Conservation (phyloP, 1,140 invertebrate species). For the Plodia interpunctella region DNA sequence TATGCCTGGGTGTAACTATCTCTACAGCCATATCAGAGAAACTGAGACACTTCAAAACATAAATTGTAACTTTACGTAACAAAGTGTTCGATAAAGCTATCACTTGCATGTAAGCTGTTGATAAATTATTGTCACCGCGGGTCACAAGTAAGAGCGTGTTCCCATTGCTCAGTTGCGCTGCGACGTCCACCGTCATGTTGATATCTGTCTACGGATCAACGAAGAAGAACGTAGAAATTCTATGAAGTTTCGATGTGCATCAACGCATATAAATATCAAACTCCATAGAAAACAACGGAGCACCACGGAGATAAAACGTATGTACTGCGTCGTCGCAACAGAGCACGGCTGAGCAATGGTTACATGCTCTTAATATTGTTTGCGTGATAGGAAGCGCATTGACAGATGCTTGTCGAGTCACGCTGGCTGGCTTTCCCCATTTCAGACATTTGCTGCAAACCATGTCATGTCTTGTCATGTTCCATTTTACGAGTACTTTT, state of each 20-base stretch:
- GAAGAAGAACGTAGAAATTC: too few relatives aligned
- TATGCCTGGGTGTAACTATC: too few relatives aligned
- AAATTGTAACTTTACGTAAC: background rate
- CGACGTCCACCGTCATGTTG: too few relatives aligned
- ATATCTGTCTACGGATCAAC: too few relatives aligned
- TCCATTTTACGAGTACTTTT: background rate
- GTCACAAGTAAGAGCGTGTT: too few relatives aligned
- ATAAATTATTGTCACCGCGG: slow-evolving; percentile 11
- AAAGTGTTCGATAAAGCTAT: background rate
- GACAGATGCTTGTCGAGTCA: slow-evolving; percentile 31
- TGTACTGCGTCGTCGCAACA: too few relatives aligned
- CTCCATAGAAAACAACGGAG: too few relatives aligned
- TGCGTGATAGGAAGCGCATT: slow-evolving; percentile 20
- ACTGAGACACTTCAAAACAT: background rate
- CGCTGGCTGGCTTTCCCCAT: slow-evolving; percentile 33
- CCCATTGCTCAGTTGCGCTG: too few relatives aligned
- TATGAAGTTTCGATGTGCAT: too few relatives aligned
- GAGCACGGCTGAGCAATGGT: too few relatives aligned
- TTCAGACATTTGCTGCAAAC: slow-evolving; percentile 16
- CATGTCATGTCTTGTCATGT: slow-evolving; percentile 16
- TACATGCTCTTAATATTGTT: slow-evolving; percentile 17
- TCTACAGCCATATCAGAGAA: background rate
- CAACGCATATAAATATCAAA: too few relatives aligned
- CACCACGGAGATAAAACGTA: too few relatives aligned
- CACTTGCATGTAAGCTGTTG: slow-evolving; percentile 11